Percentiles rank a stretch among this genome's conserved stretches.
Evolutionary conservation across 2,888 invertebrate genomes (phyloP).

Genomic region (Acleris sparsana): DNA sequence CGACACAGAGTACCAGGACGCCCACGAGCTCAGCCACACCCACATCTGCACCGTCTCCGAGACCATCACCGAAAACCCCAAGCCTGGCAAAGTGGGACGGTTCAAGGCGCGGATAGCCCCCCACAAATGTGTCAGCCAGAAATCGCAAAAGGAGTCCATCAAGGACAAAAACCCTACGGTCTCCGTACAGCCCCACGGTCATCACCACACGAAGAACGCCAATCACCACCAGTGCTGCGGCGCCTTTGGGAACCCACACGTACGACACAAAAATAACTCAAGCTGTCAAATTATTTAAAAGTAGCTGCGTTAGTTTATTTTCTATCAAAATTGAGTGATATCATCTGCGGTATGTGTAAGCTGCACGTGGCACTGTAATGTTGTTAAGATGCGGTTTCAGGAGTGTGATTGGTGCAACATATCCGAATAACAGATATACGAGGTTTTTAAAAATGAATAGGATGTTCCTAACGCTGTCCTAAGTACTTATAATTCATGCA

Average conservation of each 20-base stretch:
- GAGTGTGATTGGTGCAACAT: no score
- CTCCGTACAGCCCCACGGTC: slow-evolving; percentile 70
- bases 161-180: slow-evolving; percentile 46
- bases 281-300: slow-evolving; percentile 71
- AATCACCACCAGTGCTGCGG: slow-evolving; percentile 81
- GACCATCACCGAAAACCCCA: slow-evolving; percentile 53
- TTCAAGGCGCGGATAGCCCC: slow-evolving; percentile 72
- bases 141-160: slow-evolving; percentile 55
- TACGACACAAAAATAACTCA: slow-evolving; percentile 73
- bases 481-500: no score
- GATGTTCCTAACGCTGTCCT: no score
- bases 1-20: slow-evolving; percentile 72
- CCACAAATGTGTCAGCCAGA: slow-evolving; percentile 58
- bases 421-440: no score
- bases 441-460: no score
- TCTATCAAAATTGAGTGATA: no score
- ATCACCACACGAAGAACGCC: slow-evolving; percentile 72
- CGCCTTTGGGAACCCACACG: slow-evolving; percentile 77
- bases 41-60: slow-evolving; percentile 58
- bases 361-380: no score
- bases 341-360: no score
- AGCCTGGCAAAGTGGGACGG: slow-evolving; percentile 69
- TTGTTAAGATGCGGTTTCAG: no score
- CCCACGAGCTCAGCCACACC: slow-evolving; percentile 40
- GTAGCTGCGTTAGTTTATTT: background rate